Percentiles rank a stretch among this genome's conserved stretches.
These are phyloP conservation scores for Platycercus adscitus DNA, from an alignment of 2,113 vertebrate species.

Conservation along the genomic window DNA sequence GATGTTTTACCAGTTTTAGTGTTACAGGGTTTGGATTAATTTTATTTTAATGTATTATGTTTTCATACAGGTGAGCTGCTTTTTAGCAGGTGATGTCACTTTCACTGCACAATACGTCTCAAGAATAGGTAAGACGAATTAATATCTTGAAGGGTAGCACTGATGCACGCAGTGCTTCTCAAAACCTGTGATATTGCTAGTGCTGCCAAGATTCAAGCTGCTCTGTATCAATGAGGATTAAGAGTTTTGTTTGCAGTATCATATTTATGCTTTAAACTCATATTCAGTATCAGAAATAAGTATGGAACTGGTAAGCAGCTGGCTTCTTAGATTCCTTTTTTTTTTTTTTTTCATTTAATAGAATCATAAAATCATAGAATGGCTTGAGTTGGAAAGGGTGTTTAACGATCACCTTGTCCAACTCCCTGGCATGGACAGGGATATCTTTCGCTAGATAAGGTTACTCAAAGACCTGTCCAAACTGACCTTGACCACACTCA, in stretches of 20 bases:
- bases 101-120: background rate
- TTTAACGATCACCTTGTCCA: background rate
- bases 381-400: background rate
- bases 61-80: background rate
- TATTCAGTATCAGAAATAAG: background rate
- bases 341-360: background rate
- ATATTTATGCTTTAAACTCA: background rate
- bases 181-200: background rate
- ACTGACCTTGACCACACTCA: background rate
- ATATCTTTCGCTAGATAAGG: background rate
- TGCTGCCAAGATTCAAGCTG: constrained; percentile 6
- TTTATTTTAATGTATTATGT: background rate
- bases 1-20: background rate
- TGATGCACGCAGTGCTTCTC: background rate
- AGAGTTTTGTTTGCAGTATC: background rate
- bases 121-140: background rate
- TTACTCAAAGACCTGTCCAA: background rate
- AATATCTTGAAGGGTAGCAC: background rate
- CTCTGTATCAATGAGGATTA: constrained; percentile 36
- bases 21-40: background rate
- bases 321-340: background rate
- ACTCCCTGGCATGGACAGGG: too few relatives aligned
- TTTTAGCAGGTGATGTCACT: background rate
- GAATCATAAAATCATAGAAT: background rate
- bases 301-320: background rate